Base-by-base conservation (phyloP, 2,888 invertebrate species). In the Drosophila melanosoma region DNA sequence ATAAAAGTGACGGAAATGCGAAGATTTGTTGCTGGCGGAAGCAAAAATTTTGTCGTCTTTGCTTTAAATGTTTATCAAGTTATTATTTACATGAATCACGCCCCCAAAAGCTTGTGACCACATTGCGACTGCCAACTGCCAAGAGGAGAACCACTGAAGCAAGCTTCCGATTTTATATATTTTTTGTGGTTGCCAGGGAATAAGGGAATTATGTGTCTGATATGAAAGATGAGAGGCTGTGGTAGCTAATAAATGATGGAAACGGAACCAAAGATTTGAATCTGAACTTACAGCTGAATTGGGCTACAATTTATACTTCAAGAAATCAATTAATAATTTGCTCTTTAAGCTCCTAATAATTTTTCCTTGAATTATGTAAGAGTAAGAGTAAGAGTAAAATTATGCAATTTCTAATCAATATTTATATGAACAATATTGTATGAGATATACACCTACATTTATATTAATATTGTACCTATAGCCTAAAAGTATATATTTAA, bases 1-100 rank as follows among this genome's bases (percentile, higher is more conserved):
- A 87, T 89, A 67, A 85, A 89, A 70, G 82, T 90, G 87, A 86
- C 90, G 87, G 87, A 87, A 90, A 73, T 76, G 58, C 49, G 11
- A 82, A 83, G 90, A 87, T 88, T 87, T 86, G 87, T 89, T 65
- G 87, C 71, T 74, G 74, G 82, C 90, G 90, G 90, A 87, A 90
- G 83, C 76, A 65, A 65, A 67, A 58, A 65, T 59, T 38, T 26
- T 45, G 45, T 52, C 48, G 42, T 67, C 40, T 73, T 61, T 54
- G 33, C 40, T 64, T 71, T 60, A 79, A 85, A 87, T 80, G 74
- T 53, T 72, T 58, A 60, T 67, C 56, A 73, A 73, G 52, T 76
- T 84, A 82, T 76, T 69, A 68, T 80, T 89, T 87, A 85, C 80
- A 69, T 66, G 49, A 29, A 26, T 17, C 53, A 54, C 61, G 63